Conservation (phyloP, 2,113 vertebrate species). For the Pavo muticus region DNA sequence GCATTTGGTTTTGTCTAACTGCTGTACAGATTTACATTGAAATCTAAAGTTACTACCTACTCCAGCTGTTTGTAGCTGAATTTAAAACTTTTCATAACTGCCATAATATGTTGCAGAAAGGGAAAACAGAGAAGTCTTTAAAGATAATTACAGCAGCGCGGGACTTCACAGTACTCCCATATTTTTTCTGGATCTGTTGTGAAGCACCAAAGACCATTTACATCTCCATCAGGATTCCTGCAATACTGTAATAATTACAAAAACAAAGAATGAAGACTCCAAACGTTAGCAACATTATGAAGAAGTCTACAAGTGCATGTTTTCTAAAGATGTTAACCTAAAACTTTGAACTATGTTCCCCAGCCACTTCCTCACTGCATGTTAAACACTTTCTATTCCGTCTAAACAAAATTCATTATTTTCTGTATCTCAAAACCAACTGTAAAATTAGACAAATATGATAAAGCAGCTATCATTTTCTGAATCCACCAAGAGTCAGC, state of each 20-base stretch:
- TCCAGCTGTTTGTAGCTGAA: neutral
- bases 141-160: slow-evolving; percentile 82
- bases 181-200: slow-evolving; percentile 83
- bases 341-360: neutral
- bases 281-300: neutral
- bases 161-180: slow-evolving; percentile 91
- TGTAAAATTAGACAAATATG: neutral
- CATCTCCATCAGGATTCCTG: slow-evolving; percentile 90
- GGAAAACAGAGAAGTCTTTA: neutral
- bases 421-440: neutral
- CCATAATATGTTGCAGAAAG: neutral
- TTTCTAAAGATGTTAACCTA: neutral
- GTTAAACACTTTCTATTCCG: neutral
- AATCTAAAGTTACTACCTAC: neutral
- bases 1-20: neutral
- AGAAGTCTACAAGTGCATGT: neutral
- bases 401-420: neutral
- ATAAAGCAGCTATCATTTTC: neutral
- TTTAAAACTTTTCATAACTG: neutral
- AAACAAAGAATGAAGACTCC: slow-evolving; percentile 18
- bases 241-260: slow-evolving; percentile 82
- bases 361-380: neutral
- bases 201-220: slow-evolving; percentile 93
- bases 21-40: neutral
- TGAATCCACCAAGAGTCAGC: neutral